Evolutionary conservation across 2,888 invertebrate species (phyloP).

Genomic region (Gonocerus acuteangulatus): DNA sequence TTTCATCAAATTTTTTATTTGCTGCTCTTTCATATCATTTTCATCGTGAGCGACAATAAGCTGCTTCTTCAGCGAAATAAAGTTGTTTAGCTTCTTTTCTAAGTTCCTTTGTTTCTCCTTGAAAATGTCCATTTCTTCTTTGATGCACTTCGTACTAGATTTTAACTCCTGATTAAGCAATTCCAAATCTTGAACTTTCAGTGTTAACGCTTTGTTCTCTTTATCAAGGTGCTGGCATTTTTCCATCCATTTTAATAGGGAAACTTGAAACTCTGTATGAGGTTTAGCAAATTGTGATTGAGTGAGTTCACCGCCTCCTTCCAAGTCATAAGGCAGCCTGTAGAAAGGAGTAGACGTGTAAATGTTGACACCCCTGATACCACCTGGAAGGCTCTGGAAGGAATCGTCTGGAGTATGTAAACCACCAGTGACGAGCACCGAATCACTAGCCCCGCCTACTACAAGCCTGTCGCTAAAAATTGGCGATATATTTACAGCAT

Average conservation of each 20-base stretch:
- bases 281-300: neutral
- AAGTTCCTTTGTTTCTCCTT: slow-evolving; percentile 22
- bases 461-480: neutral
- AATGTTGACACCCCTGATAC: neutral
- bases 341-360: slow-evolving; percentile 30
- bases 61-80: slow-evolving; percentile 19
- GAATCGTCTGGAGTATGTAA: neutral
- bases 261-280: neutral
- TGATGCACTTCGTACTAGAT: slow-evolving; percentile 5
- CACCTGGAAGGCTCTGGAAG: neutral
- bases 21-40: slow-evolving; percentile 7
- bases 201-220: slow-evolving; percentile 26
- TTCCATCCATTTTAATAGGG: slow-evolving; percentile 32
- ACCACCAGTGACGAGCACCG: too few relatives aligned
- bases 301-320: slow-evolving; percentile 27
- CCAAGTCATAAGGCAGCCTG: slow-evolving; percentile 5
- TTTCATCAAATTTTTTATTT: slow-evolving; percentile 18
- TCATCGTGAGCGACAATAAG: slow-evolving; percentile 6
- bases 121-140: slow-evolving; percentile 27
- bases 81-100: slow-evolving; percentile 23
- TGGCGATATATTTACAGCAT: neutral
- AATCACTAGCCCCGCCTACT: neutral
- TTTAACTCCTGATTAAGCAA: slow-evolving; percentile 26
- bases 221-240: slow-evolving; percentile 21
- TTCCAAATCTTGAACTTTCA: slow-evolving; percentile 17